Base-by-base conservation (phyloP, 2,888 invertebrate genomes). In the Pollenia labialis region DNA sequence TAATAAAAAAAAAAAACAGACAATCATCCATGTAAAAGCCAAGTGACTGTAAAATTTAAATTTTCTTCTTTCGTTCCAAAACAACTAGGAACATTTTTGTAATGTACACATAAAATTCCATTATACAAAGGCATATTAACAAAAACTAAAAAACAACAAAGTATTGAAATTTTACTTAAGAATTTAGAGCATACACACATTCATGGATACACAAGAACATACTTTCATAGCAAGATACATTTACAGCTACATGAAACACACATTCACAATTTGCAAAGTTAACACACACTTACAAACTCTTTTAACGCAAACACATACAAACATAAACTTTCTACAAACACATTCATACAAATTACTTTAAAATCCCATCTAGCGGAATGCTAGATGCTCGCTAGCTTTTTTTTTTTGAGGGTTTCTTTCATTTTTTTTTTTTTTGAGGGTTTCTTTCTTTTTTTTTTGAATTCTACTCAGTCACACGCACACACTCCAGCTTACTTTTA, bases 291-390 rank as follows among this genome's bases (percentile, higher is more conserved):
- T 60, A 23, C 12, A 71, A 44, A 44, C 23, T 62, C 4, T 54
- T 60, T 23, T 46, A 32, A 32, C 32, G 0, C 32, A 32, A 32
- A 6, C 46, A 16, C 2, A 4, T 23, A 54, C 40, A 48, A 23
- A 58, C 10, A 42, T 50, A 81, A 42, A 14, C 46, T 46, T 66
- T 18, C 46, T 54, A 16, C 14, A 68, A 54, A 52, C 58, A 64
- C 40, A 56, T 54, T 58, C 48, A 58, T 54, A 42, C 18, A 69
- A 64, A 46, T 64, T 58, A 60, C 64, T 56, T 56, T 8, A 74
- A 60, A 79, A 60, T 42, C 56, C n/a, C 50, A 87, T 82, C 69
- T 54, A 76, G 76, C 62, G 76, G 69, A 82, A 82, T 82, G 52
- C 69, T 82, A n/a, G n/a, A n/a, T 32, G 58, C 18, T 68, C 12